Conservation (phyloP, 2,888 invertebrate species). For the Alloscopus bannaensis region DNA sequence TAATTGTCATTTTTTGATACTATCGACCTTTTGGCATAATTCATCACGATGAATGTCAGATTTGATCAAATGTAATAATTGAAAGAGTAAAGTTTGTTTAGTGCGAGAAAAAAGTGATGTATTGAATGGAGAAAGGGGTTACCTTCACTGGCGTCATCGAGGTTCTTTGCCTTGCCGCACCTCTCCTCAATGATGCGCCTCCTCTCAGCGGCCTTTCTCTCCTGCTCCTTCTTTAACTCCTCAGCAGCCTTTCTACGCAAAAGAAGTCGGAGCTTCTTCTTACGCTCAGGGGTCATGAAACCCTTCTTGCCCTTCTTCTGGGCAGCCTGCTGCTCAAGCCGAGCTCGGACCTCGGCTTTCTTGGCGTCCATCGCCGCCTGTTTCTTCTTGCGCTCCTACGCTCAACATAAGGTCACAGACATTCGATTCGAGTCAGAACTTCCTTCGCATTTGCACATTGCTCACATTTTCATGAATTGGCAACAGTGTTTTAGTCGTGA, state of each 20-base stretch:
- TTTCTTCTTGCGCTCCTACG: conserved; percentile 96
- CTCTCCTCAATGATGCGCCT: conserved; percentile 97
- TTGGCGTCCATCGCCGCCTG: conserved; percentile 98
- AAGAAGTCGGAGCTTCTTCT: conserved; percentile 99
- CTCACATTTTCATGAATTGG: too few relatives aligned
- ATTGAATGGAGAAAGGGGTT: conserved; percentile 74
- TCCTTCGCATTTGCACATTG: too few relatives aligned
- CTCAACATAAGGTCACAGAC: too few relatives aligned
- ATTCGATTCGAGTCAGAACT: too few relatives aligned
- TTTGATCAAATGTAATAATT: conserved; percentile 6
- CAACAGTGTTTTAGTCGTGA: too few relatives aligned
- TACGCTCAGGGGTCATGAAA: conserved; percentile 97
- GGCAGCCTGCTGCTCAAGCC: conserved; percentile 98
- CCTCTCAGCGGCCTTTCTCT: conserved; percentile 98
- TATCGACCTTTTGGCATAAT: too few relatives aligned
- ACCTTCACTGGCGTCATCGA: conserved; percentile 97
- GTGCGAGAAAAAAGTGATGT: conserved; percentile 5
- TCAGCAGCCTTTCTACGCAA: conserved; percentile 99
- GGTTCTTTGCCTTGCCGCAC: conserved; percentile 92
- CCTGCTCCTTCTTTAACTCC: conserved; percentile 99
- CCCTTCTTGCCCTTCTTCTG: conserved; percentile 99
- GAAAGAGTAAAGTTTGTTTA: too few relatives aligned
- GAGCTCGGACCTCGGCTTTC: conserved; percentile 98
- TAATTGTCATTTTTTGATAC: too few relatives aligned
- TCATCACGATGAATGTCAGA: too few relatives aligned